Percentiles rank a stretch among this genome's conserved stretches.
Evolutionary conservation across 1,140 invertebrate species (phyloP).

Genomic region (Schlechtendalia chinensis): DNA sequence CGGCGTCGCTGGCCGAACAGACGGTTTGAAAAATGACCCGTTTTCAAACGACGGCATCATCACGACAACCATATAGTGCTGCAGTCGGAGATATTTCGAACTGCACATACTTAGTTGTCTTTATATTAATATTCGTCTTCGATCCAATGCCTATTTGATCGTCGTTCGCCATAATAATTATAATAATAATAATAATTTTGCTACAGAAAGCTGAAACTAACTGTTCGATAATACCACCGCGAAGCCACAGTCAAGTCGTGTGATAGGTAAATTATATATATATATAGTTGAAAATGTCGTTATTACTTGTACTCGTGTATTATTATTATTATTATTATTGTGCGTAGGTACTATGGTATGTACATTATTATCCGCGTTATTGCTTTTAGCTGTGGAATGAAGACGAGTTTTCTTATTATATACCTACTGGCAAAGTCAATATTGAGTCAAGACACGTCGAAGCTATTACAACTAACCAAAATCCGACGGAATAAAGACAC

Average conservation of each 20-base stretch:
- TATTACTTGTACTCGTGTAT: not conserved
- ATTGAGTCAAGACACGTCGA: not conserved
- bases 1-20: not conserved
- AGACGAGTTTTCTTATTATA: not conserved
- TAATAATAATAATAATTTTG: constrained; percentile 13
- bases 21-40: constrained; percentile 25
- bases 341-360: too few species aligned
- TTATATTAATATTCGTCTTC: constrained; percentile 30
- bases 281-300: not conserved
- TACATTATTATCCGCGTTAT: not conserved
- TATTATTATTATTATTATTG: not conserved
- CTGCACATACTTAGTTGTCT: too few species aligned
- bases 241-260: not conserved
- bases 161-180: not conserved
- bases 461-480: not conserved
- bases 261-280: not conserved
- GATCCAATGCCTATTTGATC: not conserved
- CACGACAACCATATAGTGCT: not conserved
- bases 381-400: not conserved
- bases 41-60: not conserved
- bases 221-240: not conserved
- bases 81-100: not conserved
- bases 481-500: not conserved
- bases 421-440: not conserved
- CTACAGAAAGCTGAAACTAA: not conserved